A percentile compares a stretch with the other conserved stretches of the same genome.
Evolutionary conservation across 2,113 vertebrate species (phyloP).

Genomic region (Numida meleagris): DNA sequence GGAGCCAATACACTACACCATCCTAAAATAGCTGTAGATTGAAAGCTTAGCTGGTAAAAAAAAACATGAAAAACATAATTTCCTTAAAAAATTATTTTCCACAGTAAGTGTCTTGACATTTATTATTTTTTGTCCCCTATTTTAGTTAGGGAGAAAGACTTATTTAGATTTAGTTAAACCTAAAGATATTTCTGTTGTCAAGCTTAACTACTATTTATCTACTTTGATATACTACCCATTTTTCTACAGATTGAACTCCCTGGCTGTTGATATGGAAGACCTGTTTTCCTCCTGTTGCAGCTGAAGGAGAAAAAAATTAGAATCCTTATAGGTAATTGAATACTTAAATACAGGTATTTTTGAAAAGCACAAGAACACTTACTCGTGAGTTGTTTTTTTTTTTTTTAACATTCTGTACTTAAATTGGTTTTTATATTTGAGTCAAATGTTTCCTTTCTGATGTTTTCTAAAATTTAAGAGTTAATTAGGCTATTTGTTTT

Average conservation of each 20-base stretch:
- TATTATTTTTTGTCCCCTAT: neutral
- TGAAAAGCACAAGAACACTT: neutral
- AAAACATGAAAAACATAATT: neutral
- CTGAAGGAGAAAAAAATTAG: fast-evolving
- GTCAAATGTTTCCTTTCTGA: neutral
- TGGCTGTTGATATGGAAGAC: neutral
- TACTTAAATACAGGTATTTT: neutral
- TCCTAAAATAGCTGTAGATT: neutral
- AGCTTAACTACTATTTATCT: neutral
- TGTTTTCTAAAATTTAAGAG: neutral
- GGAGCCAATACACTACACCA: neutral
- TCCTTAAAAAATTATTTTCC: neutral
- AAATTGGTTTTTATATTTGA: neutral
- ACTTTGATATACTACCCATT: neutral
- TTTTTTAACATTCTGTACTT: neutral
- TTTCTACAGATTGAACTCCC: neutral
- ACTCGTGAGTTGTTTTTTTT: neutral
- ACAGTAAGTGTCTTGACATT: fast-evolving
- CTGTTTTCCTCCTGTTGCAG: neutral
- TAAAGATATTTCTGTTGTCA: neutral
- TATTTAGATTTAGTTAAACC: neutral
- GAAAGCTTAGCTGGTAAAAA: neutral
- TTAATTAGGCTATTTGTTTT: neutral
- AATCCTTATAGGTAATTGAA: neutral
- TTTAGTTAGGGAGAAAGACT: neutral